Evolutionary conservation across 2,113 vertebrate species (phyloP).

Genomic region (Sinocyclocheilus maitianheensis): DNA sequence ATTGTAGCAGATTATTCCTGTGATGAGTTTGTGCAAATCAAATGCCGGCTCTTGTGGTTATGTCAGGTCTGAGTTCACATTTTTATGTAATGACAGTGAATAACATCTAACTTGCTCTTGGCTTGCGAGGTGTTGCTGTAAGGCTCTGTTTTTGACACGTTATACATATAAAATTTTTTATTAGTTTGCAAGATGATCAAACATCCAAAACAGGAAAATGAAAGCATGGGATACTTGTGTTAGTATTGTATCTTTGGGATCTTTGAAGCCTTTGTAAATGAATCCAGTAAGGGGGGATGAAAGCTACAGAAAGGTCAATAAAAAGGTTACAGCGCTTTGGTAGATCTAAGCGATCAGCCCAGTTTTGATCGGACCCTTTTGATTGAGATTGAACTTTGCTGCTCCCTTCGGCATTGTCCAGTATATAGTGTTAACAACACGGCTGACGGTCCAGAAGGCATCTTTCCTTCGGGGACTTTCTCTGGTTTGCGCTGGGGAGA

Average conservation of each 20-base stretch:
- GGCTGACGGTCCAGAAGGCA: slow-evolving; percentile 3
- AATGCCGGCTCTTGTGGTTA: not conserved
- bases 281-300: slow-evolving; percentile 63
- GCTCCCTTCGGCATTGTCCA: slow-evolving; percentile 13
- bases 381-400: slow-evolving; percentile 44
- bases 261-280: slow-evolving; percentile 57
- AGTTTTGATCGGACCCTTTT: slow-evolving; percentile 54
- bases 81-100: slow-evolving; percentile 1
- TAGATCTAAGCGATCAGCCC: slow-evolving; percentile 62
- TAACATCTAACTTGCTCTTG: not conserved
- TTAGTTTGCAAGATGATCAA: not conserved
- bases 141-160: not conserved
- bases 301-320: slow-evolving; percentile 70
- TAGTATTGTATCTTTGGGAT: slow-evolving; percentile 10
- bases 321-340: slow-evolving; percentile 71
- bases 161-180: too few relatives aligned
- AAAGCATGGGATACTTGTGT: slow-evolving; percentile 29
- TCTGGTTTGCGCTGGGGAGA: slow-evolving; percentile 42
- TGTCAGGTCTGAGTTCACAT: not conserved
- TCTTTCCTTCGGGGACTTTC: slow-evolving; percentile 19
- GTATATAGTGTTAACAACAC: slow-evolving; percentile 16
- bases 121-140: not conserved
- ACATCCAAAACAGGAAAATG: slow-evolving; percentile 27
- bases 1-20: not conserved
- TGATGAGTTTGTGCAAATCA: slow-evolving; percentile 13